Evolutionary conservation across 2,888 invertebrate species (phyloP), one percentile per base, ranked within the genome.

Genomic region (Lymantria dispar): DNA sequence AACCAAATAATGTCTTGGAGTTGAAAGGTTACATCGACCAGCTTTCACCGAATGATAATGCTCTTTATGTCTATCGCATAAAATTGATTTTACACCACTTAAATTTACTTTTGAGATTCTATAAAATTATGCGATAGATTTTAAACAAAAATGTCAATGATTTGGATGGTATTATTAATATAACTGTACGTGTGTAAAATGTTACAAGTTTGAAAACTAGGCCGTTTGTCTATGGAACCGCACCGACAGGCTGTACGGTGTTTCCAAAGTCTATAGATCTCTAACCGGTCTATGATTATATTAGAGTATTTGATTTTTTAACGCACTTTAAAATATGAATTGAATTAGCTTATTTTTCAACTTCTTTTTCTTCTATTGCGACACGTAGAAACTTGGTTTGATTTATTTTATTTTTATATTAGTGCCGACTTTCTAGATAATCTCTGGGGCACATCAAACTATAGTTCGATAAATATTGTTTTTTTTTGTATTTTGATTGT

Each of bases 81-180:
- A 45, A 44, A 40, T 58, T 43, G 7, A 22, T 51, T 47, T 43
- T 47, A 11, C 3, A n/a, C 12, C 41, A 7, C 7, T 38, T 12
- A 15, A 0, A 7, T 1, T 12, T 12, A 38, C 12, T 38, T 38
- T 9, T 38, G 5, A 10, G 8, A 8, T 36, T n/a, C 38, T 48
- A 52, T 55, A 54, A 33, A 53, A 50, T 29, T 47, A 52, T 60
- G 65, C 48, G 55, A 56, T 58, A 54, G 48, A 52, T 54, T 58
- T 56, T 55, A 60, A 36, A 52, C 52, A 45, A 58, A 56, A 62
- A 68, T 65, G 62, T 68, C 68, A 68, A 67, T 60, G 51, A 60
- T 65, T 58, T 64, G 54, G 54, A 55, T 57, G 50, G 52, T 60
- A 52, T 55, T 60, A 64, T 64, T 66, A 66, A 43, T 42, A 36